These are phyloP conservation scores for Xestobium rufovillosum DNA, from an alignment of 2,888 invertebrate species.

Conservation along the genomic window DNA sequence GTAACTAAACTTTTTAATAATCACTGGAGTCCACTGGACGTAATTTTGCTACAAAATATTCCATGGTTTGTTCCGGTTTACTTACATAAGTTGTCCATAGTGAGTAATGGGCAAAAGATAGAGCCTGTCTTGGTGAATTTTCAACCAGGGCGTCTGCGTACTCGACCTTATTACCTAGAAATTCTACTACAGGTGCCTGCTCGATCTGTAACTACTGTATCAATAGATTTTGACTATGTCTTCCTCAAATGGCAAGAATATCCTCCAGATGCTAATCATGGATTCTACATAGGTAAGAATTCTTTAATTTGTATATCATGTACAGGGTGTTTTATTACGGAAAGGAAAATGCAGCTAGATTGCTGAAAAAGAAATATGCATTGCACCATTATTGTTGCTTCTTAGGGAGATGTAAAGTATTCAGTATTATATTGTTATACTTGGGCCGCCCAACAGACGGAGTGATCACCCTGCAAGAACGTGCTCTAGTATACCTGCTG, in stretches of 20 bases:
- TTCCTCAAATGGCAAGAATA: slow-evolving; percentile 98
- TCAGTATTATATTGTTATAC: too few species aligned
- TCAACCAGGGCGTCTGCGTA: slow-evolving; percentile 75
- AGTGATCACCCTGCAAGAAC: too few species aligned
- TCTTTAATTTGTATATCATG: too few species aligned
- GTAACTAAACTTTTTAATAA: slow-evolving; percentile 78
- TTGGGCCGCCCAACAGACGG: too few species aligned
- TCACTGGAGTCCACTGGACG: slow-evolving; percentile 64
- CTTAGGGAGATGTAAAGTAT: too few species aligned
- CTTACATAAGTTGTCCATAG: slow-evolving; percentile 74
- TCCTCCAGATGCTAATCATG: slow-evolving; percentile 99
- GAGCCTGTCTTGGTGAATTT: slow-evolving; percentile 53
- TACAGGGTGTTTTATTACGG: too few species aligned
- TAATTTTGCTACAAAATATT: slow-evolving; percentile 82
- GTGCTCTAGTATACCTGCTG: too few species aligned
- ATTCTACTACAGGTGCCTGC: slow-evolving; percentile 72
- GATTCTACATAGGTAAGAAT: slow-evolving; percentile 94
- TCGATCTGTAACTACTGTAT: slow-evolving; percentile 70
- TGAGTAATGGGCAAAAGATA: slow-evolving; percentile 50
- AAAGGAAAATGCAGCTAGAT: too few species aligned
- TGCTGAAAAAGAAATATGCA: too few species aligned
- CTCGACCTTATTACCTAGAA: slow-evolving; percentile 82
- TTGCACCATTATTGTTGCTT: too few species aligned
- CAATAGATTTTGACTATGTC: slow-evolving; percentile 89
- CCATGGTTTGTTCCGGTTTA: slow-evolving; percentile 82